Evolutionary conservation across 30 jellyfish, hydroid and myxozoan species (phyloP), one percentile per base, ranked within the genome.

Genomic region (Aurelia coerulea): DNA sequence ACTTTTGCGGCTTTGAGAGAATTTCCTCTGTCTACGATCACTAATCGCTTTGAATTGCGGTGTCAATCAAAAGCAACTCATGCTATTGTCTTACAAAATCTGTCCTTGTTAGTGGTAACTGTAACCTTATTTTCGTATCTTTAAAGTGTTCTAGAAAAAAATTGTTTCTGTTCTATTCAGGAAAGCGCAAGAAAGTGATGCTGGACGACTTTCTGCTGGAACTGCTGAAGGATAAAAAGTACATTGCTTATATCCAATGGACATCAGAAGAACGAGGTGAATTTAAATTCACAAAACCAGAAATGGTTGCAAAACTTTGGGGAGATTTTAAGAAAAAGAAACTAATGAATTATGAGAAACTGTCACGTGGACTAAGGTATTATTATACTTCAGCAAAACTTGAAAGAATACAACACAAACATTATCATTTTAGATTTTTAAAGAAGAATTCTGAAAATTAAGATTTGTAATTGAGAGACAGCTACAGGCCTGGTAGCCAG

Each of bases 291-390:
- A 73, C 70, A 50, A 46, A 84, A 41, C 93, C 93, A 2, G 93
- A 84, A 63, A 84, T 84, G 93, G 93, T 84, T 15, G 93, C 93
- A 18, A 49, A 74, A 53, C 76, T 84, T 18, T 84, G 93, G 93
- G 93, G 93, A 42, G 93, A 73, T 31, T 74, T 73, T 56, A 70
- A 77, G 76, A 71, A 74, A 7, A 84, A 75, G 83, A 73, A 73
- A 37, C 32, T 58, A 11, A 84, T 84, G 93, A 84, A 74, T 65
- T 84, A 73, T 37, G 93, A 74, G 23, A 84, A 84, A 51, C 69
- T 84, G 9, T 84, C 93, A 19, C 76, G 93, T 10, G 93, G 93
- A 9, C 59, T 84, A 31, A 70, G 93, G 67, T 84, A 73, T 31
- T 84, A 84, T 49, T 84, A 84, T 65, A 77, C 74, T 41, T 84